Evolutionary conservation across 2,797 vertebrate species (phyloP), one percentile per base, ranked within the genome.

Genomic region (Hydrocynus forskahlii): DNA sequence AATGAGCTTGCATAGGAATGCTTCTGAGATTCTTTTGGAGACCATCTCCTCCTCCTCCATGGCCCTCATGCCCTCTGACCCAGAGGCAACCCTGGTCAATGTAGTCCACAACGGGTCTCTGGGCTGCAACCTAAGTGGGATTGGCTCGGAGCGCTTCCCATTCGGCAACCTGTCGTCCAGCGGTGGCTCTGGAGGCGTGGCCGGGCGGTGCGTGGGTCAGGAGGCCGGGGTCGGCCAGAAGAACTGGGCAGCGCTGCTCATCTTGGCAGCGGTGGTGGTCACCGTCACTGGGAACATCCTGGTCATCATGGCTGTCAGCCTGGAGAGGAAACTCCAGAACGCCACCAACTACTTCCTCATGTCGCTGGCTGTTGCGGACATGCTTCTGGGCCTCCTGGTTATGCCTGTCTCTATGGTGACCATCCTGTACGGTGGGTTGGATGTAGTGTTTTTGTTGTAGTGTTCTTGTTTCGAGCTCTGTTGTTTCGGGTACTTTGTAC

Each of bases 351-450:
- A n/a, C n/a, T n/a, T n/a, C n/a, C n/a, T 99, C 92, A 98, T 98
- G 97, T 99, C 97, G 14, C 95, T 99, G 87, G 97, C 97, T 6
- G 96, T 97, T 79, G 96, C 97, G 5, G 97, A 99, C 89, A 98
- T 99, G 96, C 95, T 99, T 77, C 92, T 99, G 78, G 97, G 97
- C 81, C 93, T 98, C 90, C 91, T 99, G 88, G 97, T 99, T 90
- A 99, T 99, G 97, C 97, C 97, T 0, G 94, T 99, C 85, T 98
- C 97, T 90, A 97, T 97, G 96, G 89, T 99, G 92, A 99, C 96
- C 89, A 97, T 99, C 87, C 91, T 99, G 17, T 97, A 97, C 13
- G 97, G 97, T 99, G 92, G 96, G 97, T 85, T 64, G 40, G 55
- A 43, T 70, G 48, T 54, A 6, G 74, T 78, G 62, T 77, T 70